These are phyloP conservation scores for Leucoma salicis DNA, from an alignment of 2,888 invertebrate species.

Conservation along the genomic window DNA sequence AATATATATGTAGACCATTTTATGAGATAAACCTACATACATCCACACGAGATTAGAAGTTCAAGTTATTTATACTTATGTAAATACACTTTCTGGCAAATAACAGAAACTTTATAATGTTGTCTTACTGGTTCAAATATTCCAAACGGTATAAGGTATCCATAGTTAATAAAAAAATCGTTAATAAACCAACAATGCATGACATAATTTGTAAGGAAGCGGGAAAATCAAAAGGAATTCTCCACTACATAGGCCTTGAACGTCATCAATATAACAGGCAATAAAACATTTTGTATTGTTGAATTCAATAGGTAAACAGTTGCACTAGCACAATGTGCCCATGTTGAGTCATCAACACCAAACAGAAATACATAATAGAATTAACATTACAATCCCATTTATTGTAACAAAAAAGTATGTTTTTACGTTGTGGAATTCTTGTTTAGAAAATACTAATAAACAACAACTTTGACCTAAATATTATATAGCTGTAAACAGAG, in stretches of 20 bases:
- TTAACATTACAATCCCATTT: background rate
- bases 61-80: background rate
- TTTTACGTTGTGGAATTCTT: too few relatives aligned
- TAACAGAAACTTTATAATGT: too few relatives aligned
- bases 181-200: conserved; percentile 19
- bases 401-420: background rate
- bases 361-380: background rate
- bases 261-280: conserved; percentile 5
- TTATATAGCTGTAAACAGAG: too few relatives aligned
- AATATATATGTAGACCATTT: background rate
- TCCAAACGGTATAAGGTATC: too few relatives aligned
- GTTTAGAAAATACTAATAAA: too few relatives aligned
- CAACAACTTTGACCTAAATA: too few relatives aligned
- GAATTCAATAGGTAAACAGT: background rate
- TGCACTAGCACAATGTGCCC: background rate
- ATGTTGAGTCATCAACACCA: background rate
- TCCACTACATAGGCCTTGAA: conserved; percentile 11
- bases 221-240: conserved; percentile 11
- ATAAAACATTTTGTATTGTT: background rate
- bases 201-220: conserved; percentile 16
- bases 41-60: background rate
- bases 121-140: too few relatives aligned
- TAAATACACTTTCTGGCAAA: too few relatives aligned
- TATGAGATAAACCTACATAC: background rate
- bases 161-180: too few relatives aligned